Evolutionary conservation across 2,888 invertebrate genomes (phyloP), one percentile per base, ranked within the genome.

Genomic region (Drosophila hamatofila): DNA sequence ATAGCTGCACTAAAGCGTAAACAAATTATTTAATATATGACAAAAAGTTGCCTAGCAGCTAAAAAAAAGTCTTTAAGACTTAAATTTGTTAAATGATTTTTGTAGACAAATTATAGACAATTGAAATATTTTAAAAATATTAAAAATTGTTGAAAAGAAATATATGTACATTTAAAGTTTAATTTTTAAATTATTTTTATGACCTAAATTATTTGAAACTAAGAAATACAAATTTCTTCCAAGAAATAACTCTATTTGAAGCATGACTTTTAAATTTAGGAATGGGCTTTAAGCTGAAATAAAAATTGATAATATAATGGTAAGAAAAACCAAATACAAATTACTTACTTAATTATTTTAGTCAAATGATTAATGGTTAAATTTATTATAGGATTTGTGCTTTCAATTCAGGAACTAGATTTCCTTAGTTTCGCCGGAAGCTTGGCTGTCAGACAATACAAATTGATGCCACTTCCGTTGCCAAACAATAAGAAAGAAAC

Each of bases 401-500:
- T 25, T 5, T 52, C 3, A 27, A 42, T 16, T 33, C 6, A 23
- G 2, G n/a, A 21, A 42, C 21, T 21, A 9, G 9, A 8, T 42
- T 42, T 23, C 2, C 16, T 16, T 16, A n/a, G n/a, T 7, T 56
- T 7, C 9, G 21, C 23, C 51, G 37, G 42, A 66, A 52, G 23
- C 23, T 39, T 18, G 23, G 5, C 21, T 39, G 48, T 59, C 58
- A 37, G 58, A n/a, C 37, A 42, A 37, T 16, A 49, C 42, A 51
- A 70, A 60, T 59, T 49, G 51, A 44, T 37, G 42, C 16, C 56
- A 44, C 41, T 60, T 70, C 70, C 70, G 60, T 51, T 69, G 21
- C 5, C 30, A 12, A 39, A 30, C 30, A 67, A 23, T 16, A 51
- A 12, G 16, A 25, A 23, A 27, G n/a, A 37, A 59, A 21, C 14